A percentile compares a stretch with the other conserved stretches of the same genome.
These are phyloP conservation scores for Pantherophis vulpinus DNA, from an alignment of 2,797 vertebrate species.

Conservation along the genomic window DNA sequence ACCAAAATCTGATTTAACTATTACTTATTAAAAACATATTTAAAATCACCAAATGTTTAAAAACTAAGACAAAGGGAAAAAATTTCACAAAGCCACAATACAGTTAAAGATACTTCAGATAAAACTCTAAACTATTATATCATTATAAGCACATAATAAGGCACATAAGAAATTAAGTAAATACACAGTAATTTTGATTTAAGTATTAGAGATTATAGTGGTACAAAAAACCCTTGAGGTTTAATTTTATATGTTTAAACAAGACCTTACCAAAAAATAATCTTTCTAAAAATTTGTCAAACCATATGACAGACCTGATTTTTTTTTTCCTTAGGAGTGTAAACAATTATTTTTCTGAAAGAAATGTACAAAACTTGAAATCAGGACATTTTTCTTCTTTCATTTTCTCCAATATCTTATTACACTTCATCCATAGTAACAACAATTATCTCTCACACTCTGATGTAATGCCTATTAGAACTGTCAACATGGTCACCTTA, in stretches of 20 bases:
- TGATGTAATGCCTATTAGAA: conserved; percentile 43
- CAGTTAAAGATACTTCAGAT: conserved; percentile 74
- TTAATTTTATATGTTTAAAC: conserved; percentile 74
- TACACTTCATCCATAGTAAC: conserved; percentile 50
- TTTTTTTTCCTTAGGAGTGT: conserved; percentile 75
- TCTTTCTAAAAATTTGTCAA: conserved; percentile 82
- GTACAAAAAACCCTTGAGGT: conserved; percentile 79
- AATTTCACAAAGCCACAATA: conserved; percentile 74
- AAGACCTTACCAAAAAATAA: conserved; percentile 84
- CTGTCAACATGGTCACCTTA: conserved; percentile 37
- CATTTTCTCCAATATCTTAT: conserved; percentile 56
- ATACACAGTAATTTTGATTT: conserved; percentile 79
- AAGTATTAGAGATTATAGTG: conserved; percentile 79
- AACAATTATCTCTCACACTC: conserved; percentile 29
- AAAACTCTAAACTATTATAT: conserved; percentile 76
- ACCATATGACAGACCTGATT: conserved; percentile 81
- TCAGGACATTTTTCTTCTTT: conserved; percentile 57
- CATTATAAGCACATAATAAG: conserved; percentile 83
- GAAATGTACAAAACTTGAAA: conserved; percentile 66
- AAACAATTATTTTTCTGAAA: conserved; percentile 71
- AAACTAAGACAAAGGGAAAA: conserved; percentile 61
- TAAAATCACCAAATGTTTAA: conserved; percentile 64
- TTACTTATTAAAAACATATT: conserved; percentile 66
- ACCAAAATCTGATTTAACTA: conserved; percentile 69
- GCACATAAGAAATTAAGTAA: conserved; percentile 85